Percentiles rank a stretch among this genome's conserved stretches.
phyloP scores from a whole-genome alignment of 2,888 invertebrate genomes.

The Phaonia tiefii region DNA sequence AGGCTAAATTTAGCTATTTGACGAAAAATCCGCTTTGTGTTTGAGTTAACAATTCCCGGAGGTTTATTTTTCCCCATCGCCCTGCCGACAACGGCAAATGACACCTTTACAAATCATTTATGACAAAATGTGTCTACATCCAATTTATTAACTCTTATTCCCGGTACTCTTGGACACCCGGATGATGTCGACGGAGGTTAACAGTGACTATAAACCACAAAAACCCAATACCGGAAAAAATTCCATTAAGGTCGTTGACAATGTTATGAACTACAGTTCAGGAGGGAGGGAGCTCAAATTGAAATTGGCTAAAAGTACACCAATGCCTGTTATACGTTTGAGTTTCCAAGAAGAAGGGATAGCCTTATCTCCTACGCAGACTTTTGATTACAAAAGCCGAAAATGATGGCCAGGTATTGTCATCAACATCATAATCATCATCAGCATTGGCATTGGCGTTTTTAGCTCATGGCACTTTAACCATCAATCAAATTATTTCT shows the following conservation, averaged over 20 bases:
- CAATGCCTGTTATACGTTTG: too few species aligned
- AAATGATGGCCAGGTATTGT: not conserved
- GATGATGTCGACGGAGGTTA: not conserved
- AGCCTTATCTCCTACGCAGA: not conserved
- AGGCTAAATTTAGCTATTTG: too few species aligned
- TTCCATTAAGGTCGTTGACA: conserved; percentile 18
- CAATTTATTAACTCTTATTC: conserved; percentile 21
- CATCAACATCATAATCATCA: conserved; percentile 9
- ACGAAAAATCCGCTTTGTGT: too few species aligned
- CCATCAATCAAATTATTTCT: conserved; percentile 34
- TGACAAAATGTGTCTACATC: conserved; percentile 13
- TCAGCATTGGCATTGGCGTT: not conserved
- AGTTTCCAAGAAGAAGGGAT: not conserved
- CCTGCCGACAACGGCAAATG: not conserved
- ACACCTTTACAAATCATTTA: conserved; percentile 22
- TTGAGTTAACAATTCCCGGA: not conserved
- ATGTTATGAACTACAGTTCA: conserved; percentile 23
- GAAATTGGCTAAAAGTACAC: not conserved
- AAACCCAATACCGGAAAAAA: not conserved
- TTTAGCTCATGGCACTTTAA: not conserved
- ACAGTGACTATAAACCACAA: not conserved
- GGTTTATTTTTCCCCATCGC: not conserved
- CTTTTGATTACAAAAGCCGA: conserved; percentile 10
- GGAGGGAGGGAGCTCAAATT: not conserved
- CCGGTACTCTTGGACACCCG: not conserved